Evolutionary conservation across 2,888 invertebrate genomes (phyloP), one percentile per base, ranked within the genome.

Genomic region (Anoplius nigerrimus): DNA sequence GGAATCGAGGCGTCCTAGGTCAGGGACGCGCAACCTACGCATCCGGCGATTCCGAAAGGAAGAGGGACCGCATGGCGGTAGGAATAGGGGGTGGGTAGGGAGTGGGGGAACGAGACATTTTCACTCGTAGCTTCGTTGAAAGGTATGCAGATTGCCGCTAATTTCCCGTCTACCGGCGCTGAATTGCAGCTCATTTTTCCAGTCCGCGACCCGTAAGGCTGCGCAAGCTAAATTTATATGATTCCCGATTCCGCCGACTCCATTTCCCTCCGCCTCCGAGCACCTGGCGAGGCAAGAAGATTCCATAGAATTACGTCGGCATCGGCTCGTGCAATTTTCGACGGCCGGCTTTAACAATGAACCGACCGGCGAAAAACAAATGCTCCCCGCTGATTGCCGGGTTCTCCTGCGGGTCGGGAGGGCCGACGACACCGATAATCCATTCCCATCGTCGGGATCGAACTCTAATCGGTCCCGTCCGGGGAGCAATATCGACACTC

Each of bases 1-100:
- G 58, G 73, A 69, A 76, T 71, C 66, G 57, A 62, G 57, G 59
- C 62, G 54, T 52, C 71, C 71, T 78, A 79, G 78, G 79, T 78
- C 79, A 79, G 76, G 78, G 79, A 71, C 78, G 78, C 71, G 74
- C 76, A 76, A 78, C 79, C 79, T 71, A 68, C 71, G 69, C 69
- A 76, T 78, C 78, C 78, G 79, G 73, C 21, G 52, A 48, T 34
- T 16, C 24, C 24, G 57, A 43, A 34, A 34, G 34, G 34, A 34
- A 48, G 48, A 48, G 48, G 48, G 16, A 48, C 16, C n/a, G n/a
- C 64, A 13, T 20, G n/a, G n/a, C n/a, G n/a, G n/a, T n/a, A n/a
- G n/a, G n/a, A n/a, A n/a, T n/a, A n/a, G n/a, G n/a, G n/a, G n/a
- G n/a, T n/a, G n/a, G n/a, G n/a, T n/a, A n/a, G n/a, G n/a, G n/a